Evolutionary conservation across 2,113 vertebrate species (phyloP).

Genomic region (Protobothrops mucrosquamatus): DNA sequence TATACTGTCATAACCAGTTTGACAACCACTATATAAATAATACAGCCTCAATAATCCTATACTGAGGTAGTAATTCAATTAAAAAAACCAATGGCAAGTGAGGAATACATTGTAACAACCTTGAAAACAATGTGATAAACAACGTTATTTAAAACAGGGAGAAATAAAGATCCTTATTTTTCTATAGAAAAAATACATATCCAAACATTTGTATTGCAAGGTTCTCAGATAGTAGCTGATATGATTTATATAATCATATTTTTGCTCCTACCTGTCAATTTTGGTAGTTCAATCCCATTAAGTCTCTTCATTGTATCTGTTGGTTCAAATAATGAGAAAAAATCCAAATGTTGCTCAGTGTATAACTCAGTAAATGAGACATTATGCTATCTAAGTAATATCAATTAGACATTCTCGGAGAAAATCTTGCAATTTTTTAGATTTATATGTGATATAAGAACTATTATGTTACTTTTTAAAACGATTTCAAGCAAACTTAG

Average conservation of each 20-base stretch:
- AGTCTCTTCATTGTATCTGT: rapidly evolving
- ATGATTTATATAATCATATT: background rate
- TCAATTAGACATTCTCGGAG: background rate
- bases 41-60: background rate
- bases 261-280: background rate
- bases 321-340: background rate
- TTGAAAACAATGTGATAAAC: background rate
- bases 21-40: background rate
- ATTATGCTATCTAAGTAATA: background rate
- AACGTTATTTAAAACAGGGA: background rate
- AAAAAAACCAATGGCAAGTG: background rate
- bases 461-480: background rate
- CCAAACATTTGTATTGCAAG: background rate
- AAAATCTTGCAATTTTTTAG: background rate
- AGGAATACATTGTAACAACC: background rate
- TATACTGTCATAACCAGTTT: background rate
- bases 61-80: slow-evolving; percentile 4
- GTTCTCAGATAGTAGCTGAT: background rate
- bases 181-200: rapidly evolving
- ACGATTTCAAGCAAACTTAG: background rate
- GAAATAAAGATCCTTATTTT: background rate
- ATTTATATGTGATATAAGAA: background rate
- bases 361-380: background rate
- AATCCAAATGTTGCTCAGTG: background rate
- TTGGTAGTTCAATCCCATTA: background rate